phyloP scores from a whole-genome alignment of 1,140 invertebrate species.

The Tetramorium simillimum region DNA sequence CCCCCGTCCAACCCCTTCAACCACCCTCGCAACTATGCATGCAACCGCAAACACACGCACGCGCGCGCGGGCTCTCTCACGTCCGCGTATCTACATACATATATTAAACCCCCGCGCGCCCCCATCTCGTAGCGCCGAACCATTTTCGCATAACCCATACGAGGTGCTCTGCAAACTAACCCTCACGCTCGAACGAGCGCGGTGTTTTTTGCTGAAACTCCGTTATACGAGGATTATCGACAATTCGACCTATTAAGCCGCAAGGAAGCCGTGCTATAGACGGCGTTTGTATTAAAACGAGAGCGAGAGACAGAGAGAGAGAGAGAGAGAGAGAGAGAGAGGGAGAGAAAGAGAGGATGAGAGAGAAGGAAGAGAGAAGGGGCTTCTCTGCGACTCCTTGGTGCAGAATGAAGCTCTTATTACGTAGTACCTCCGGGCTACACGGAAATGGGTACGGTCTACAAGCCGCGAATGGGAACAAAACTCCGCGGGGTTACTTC shows the following conservation, averaged over 20 bases:
- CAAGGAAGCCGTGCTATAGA: conserved; percentile 57
- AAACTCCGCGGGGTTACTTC: conserved; percentile 61
- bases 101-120: background rate
- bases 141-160: conserved; percentile 24
- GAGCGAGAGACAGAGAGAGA: background rate
- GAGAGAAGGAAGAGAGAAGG: background rate
- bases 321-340: background rate
- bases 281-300: conserved; percentile 66
- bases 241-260: conserved; percentile 72
- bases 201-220: conserved; percentile 69
- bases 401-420: conserved; percentile 70
- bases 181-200: background rate
- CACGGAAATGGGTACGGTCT: conserved; percentile 51
- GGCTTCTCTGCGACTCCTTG: conserved; percentile 30
- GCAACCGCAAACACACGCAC: conserved; percentile 22
- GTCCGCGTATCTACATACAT: conserved; percentile 3
- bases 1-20: conserved; percentile 4
- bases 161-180: conserved; percentile 19
- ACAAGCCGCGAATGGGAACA: conserved; percentile 61
- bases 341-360: background rate
- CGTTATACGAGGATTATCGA: conserved; percentile 72
- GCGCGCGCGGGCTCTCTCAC: background rate
- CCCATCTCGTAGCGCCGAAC: background rate
- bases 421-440: conserved; percentile 66
- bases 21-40: conserved; percentile 26